Conservation (phyloP, 1,140 invertebrate species). For the Berghia stephanieae region DNA sequence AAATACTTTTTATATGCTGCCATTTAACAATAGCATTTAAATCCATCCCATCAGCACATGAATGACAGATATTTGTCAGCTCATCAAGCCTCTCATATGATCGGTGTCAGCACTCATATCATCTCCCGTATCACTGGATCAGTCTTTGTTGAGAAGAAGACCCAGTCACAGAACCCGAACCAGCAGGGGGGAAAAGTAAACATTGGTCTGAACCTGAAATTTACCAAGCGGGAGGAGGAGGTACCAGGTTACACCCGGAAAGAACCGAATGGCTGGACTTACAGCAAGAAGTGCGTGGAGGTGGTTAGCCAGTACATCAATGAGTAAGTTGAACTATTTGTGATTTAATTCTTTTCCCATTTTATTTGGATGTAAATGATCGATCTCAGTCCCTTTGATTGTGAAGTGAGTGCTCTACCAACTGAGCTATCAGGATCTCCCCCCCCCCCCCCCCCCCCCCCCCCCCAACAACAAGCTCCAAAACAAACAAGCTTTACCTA, state of each 20-base stretch:
- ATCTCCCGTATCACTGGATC: conserved; percentile 86
- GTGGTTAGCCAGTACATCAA: conserved; percentile 76
- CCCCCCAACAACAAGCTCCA: no score
- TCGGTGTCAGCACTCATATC: conserved; percentile 76
- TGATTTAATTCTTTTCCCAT: neutral
- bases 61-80: conserved; percentile 56
- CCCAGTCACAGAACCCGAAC: no score
- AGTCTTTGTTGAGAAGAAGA: conserved; percentile 68
- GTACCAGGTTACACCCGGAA: conserved; percentile 84
- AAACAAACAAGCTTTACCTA: no score
- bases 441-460: no score
- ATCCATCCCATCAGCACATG: conserved; percentile 11
- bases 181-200: conserved; percentile 74
- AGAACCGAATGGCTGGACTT: conserved; percentile 76
- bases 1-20: no score
- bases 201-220: conserved; percentile 91
- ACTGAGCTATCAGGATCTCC: no score
- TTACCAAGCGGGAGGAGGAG: conserved; percentile 77
- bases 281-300: conserved; percentile 81
- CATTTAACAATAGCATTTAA: no score
- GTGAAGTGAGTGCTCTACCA: no score
- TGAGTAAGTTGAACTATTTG: conserved; percentile 55
- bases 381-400: neutral
- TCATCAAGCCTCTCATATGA: conserved; percentile 67
- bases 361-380: conserved; percentile 20